Conservation (phyloP, 2,888 invertebrate species). For the Drosophila affinis region DNA sequence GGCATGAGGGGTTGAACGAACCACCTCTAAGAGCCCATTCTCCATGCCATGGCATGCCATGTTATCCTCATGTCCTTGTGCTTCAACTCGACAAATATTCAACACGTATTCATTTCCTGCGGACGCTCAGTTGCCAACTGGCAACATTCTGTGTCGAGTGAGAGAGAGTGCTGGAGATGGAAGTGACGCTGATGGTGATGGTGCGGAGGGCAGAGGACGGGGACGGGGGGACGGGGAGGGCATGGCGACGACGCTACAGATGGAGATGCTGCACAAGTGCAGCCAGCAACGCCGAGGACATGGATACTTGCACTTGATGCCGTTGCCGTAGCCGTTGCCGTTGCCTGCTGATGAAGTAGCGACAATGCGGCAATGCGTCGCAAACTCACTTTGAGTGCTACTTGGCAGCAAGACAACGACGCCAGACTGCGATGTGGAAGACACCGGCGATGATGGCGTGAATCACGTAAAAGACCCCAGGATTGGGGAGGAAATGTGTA, state of each 20-base stretch:
- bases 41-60: slow-evolving; percentile 5
- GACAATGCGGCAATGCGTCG: slow-evolving; percentile 80
- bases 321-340: slow-evolving; percentile 33
- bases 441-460: slow-evolving; percentile 40
- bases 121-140: slow-evolving; percentile 77
- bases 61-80: slow-evolving; percentile 62
- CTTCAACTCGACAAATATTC: slow-evolving; percentile 77
- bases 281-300: slow-evolving; percentile 53
- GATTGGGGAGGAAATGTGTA: slow-evolving; percentile 35
- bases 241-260: not conserved
- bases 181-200: too few relatives aligned
- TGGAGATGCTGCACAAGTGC: slow-evolving; percentile 66
- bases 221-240: not conserved
- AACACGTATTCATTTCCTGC: slow-evolving; percentile 81
- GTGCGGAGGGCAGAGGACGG: too few relatives aligned
- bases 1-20: slow-evolving; percentile 24
- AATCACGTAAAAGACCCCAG: slow-evolving; percentile 19
- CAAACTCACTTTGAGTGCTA: slow-evolving; percentile 76
- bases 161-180: not conserved
- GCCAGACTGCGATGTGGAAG: slow-evolving; percentile 36
- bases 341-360: slow-evolving; percentile 78
- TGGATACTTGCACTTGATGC: slow-evolving; percentile 77
- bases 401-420: slow-evolving; percentile 63
- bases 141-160: slow-evolving; percentile 66
- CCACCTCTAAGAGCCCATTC: slow-evolving; percentile 15